A percentile compares a stretch with the other conserved stretches of the same genome.
phyloP scores from a whole-genome alignment of 2,888 invertebrate genomes.

The Campoplex capitator region DNA sequence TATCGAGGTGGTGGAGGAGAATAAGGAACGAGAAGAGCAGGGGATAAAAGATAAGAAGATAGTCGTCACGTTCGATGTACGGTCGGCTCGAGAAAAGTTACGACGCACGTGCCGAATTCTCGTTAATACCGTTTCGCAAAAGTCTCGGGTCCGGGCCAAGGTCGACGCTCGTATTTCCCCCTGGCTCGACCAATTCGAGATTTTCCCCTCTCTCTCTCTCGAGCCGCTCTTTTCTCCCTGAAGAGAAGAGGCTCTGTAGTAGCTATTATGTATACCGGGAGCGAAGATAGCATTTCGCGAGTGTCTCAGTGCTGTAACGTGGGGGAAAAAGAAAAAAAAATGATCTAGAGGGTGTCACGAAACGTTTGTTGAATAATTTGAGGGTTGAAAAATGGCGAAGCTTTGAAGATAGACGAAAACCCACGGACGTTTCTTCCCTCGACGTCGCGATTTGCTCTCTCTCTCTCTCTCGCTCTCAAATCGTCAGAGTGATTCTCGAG shows the following conservation, averaged over 20 bases:
- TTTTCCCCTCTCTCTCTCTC: slow-evolving; percentile 15
- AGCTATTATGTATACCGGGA: slow-evolving; percentile 13
- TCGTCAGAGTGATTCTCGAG: not conserved
- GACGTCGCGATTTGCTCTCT: not conserved
- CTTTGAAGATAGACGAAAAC: not conserved
- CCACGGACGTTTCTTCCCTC: not conserved
- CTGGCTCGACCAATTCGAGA: slow-evolving; percentile 42
- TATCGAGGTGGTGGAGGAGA: not conserved
- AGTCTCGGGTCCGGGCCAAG: slow-evolving; percentile 76
- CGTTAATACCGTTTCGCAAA: slow-evolving; percentile 77
- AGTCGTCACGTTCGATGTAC: slow-evolving; percentile 42
- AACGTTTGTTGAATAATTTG: not conserved
- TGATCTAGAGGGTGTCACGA: not conserved
- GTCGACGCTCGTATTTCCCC: slow-evolving; percentile 67
- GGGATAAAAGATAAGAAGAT: slow-evolving; percentile 31
- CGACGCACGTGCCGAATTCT: slow-evolving; percentile 82
- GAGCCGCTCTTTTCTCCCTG: not conserved
- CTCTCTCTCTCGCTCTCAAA: not conserved
- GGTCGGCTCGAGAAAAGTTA: slow-evolving; percentile 75
- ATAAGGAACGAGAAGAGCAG: not conserved
- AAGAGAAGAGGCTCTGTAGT: not conserved
- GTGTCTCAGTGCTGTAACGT: slow-evolving; percentile 28
- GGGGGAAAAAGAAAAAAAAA: not conserved
- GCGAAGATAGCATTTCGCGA: slow-evolving; percentile 24
- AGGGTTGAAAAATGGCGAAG: not conserved